phyloP scores from a whole-genome alignment of 2,797 vertebrate genomes.

The Hemitrygon akajei region DNA sequence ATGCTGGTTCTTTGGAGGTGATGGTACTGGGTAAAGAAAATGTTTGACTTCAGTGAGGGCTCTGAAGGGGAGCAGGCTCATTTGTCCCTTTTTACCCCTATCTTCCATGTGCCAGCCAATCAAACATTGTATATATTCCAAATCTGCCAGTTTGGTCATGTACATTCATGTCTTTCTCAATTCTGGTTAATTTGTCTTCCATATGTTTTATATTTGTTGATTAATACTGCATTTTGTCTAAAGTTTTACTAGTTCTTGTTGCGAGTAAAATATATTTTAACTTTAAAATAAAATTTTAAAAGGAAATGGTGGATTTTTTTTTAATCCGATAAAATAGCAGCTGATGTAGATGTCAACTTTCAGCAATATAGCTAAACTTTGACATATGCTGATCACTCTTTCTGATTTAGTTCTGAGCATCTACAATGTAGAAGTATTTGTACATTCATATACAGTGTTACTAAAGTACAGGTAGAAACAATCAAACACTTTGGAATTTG shows the following conservation, averaged over 20 bases:
- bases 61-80: not conserved
- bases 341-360: not conserved
- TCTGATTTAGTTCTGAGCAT: not conserved
- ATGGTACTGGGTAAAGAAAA: not conserved
- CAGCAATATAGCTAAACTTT: slow-evolving; percentile 4
- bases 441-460: not conserved
- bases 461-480: not conserved
- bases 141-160: not conserved
- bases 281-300: slow-evolving; percentile 21
- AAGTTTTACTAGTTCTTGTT: slow-evolving; percentile 3
- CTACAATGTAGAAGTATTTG: not conserved
- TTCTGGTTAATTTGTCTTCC: slow-evolving; percentile 24
- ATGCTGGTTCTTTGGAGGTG: not conserved
- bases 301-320: not conserved
- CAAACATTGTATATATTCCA: not conserved
- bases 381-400: not conserved
- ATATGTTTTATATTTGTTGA: slow-evolving; percentile 25
- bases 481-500: not conserved
- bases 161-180: not conserved
- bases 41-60: not conserved
- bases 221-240: not conserved
- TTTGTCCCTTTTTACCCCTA: not conserved
- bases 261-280: slow-evolving; percentile 31
- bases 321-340: not conserved
- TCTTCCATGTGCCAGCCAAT: not conserved